Evolutionary conservation across 2,113 vertebrate species (phyloP).

Genomic region (Microcebus lehilahytsara): DNA sequence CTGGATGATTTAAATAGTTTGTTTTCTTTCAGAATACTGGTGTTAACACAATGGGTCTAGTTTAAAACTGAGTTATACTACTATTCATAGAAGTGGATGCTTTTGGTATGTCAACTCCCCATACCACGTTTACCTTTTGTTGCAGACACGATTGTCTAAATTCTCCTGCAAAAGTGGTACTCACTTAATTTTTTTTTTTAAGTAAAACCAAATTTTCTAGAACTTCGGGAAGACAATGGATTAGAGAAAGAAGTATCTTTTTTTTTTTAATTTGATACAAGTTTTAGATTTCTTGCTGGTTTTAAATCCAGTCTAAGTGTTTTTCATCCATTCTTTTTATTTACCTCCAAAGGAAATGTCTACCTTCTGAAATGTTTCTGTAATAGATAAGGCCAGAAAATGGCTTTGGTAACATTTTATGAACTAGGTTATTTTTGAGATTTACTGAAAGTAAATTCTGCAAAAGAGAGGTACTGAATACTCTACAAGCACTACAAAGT

Average conservation of each 20-base stretch:
- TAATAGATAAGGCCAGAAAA: background rate
- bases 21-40: background rate
- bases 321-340: background rate
- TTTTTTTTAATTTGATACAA: background rate
- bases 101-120: rapidly evolving
- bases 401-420: background rate
- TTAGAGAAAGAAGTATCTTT: background rate
- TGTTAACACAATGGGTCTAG: background rate
- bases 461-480: background rate
- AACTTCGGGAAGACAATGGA: background rate
- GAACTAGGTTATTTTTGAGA: no score
- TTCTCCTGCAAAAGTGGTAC: background rate
- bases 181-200: background rate
- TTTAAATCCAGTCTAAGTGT: background rate
- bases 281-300: background rate
- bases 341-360: background rate
- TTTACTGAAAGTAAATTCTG: background rate
- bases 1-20: no score
- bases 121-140: background rate
- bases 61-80: rapidly evolving
- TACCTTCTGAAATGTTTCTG: background rate
- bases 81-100: no score
- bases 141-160: background rate
- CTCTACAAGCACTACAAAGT: rapidly evolving
- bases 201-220: background rate